Evolutionary conservation across 2,888 invertebrate genomes (phyloP).

Genomic region (Nomada ferruginata): DNA sequence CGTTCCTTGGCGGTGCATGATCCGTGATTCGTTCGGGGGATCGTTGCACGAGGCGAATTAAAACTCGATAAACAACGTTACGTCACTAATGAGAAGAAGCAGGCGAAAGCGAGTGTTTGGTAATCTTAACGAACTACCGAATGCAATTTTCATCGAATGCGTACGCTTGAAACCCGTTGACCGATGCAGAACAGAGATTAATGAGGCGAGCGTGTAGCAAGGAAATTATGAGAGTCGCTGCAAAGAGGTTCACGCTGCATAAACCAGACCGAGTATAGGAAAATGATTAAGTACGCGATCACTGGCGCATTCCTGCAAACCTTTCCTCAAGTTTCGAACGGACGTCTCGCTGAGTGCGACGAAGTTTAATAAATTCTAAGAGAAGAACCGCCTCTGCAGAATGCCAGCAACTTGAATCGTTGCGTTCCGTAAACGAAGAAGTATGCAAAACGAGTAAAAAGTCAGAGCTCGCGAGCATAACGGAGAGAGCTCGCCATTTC

Average conservation of each 20-base stretch:
- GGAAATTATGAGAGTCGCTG: neutral
- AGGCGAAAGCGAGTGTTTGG: conserved; percentile 22
- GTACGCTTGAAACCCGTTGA: neutral
- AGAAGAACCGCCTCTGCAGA: neutral
- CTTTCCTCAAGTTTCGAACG: conserved; percentile 12
- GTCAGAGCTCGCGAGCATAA: neutral
- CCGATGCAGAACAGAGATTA: neutral
- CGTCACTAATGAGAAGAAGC: neutral
- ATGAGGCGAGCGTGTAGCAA: neutral
- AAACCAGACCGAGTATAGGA: neutral
- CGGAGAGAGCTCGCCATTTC: neutral
- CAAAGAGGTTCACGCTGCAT: neutral
- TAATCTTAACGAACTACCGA: neutral
- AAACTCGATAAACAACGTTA: neutral
- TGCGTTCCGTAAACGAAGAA: conserved; percentile 1
- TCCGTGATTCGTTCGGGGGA: neutral
- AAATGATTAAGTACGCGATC: neutral
- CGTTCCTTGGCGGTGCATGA: too few species aligned
- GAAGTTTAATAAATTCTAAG: conserved; percentile 25
- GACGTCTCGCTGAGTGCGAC: neutral
- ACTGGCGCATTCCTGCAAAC: neutral
- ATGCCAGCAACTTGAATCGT: conserved; percentile 1
- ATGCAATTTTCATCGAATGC: neutral
- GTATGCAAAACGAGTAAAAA: neutral
- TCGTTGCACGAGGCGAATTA: neutral